Percentiles rank a stretch among this genome's conserved stretches.
phyloP scores from a whole-genome alignment of 1,140 invertebrate species.

The Drosophila sulfurigaster region DNA sequence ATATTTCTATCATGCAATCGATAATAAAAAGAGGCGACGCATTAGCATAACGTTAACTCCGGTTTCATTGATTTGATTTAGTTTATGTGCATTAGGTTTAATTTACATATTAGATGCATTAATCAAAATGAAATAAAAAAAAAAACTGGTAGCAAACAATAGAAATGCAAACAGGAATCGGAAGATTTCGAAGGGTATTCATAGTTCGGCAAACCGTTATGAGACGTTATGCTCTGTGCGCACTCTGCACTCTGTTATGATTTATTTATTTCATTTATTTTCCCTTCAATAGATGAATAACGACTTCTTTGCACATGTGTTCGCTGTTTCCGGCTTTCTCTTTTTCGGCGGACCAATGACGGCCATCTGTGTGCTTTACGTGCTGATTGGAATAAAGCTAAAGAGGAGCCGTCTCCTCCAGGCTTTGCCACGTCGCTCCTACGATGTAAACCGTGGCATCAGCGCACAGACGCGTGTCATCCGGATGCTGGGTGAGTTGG shows the following conservation, averaged over 20 bases:
- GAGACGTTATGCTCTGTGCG: not conserved
- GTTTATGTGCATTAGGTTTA: not conserved
- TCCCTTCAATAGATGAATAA: conserved; percentile 85
- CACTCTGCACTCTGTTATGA: not conserved
- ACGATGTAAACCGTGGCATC: conserved; percentile 80
- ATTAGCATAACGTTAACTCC: not conserved
- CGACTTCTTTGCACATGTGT: conserved; percentile 89
- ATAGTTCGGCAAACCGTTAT: not conserved
- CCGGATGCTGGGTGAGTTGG: conserved; percentile 88
- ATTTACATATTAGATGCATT: not conserved
- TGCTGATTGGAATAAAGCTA: conserved; percentile 92
- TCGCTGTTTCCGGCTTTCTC: conserved; percentile 93
- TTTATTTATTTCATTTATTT: conserved; percentile 25
- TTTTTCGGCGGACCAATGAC: conserved; percentile 95
- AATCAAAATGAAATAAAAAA: not conserved
- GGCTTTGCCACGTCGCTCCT: conserved; percentile 69
- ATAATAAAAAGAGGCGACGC: not conserved
- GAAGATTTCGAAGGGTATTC: not conserved
- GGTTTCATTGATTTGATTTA: not conserved
- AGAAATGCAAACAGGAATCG: not conserved
- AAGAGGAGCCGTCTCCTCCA: conserved; percentile 85
- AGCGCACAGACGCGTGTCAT: conserved; percentile 88
- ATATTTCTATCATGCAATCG: not conserved
- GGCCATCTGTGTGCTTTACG: conserved; percentile 93
- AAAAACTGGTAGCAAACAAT: not conserved